Evolutionary conservation across 1,140 invertebrate genomes (phyloP), one percentile per base, ranked within the genome.

Genomic region (Polypedilum vanderplanki): DNA sequence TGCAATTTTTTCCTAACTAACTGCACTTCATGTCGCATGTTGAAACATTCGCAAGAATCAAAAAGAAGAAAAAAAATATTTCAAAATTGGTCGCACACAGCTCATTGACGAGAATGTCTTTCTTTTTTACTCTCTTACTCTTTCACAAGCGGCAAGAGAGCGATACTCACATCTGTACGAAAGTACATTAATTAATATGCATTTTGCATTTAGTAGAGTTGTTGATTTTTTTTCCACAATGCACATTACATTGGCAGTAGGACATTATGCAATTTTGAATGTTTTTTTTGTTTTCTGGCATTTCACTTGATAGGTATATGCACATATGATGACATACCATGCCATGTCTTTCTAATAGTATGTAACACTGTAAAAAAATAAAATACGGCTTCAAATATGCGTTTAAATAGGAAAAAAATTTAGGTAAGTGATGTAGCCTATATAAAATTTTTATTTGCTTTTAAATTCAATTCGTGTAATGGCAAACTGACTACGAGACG

Each of bases 241-340:
- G 46, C 46, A 57, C 24, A 33, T 33, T 33, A 33, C 24, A 57
- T 57, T 57, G 46, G 46, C 46, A 57, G 46, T n/a, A n/a, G 46
- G 46, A 57, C 46, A 57, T 57, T 57, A 57, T 57, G 46, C 46
- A 57, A 57, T 57, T 57, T 57, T 15, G 41, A 12, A 15, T 46
- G 41, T 15, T 57, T 57, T 57, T 57, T 57, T 12, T 57, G 46
- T 57, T 57, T 57, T 57, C 46, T 57, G 46, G 46, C 46, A 57
- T 57, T 57, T 57, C 46, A 57, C 46, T 57, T n/a, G 46, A 57
- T n/a, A n/a, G n/a, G n/a, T n/a, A n/a, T n/a, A 57, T 57, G n/a
- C n/a, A n/a, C 46, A 46, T 15, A 57, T n/a, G 46, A 57, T n/a
- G 46, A 15, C 15, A 12, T 46, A 57, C 10, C 12, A 12, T 46